Conservation (phyloP, 2,113 vertebrate species). For the Laticauda laticaudata region DNA sequence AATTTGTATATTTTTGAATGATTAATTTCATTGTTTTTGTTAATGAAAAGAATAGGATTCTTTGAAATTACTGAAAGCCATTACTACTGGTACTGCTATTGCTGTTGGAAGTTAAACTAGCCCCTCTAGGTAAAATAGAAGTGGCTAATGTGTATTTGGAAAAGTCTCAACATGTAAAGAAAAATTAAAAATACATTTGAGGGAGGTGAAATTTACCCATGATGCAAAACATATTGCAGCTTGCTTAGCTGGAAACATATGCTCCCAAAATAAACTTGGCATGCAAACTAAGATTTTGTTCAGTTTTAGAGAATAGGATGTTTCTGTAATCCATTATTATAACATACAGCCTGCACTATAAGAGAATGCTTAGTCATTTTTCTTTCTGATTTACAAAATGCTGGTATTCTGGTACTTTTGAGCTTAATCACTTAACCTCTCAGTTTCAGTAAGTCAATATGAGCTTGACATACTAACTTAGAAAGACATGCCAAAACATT, state of each 20-base stretch:
- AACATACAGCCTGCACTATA: neutral
- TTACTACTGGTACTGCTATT: neutral
- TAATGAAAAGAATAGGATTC: neutral
- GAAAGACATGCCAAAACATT: neutral
- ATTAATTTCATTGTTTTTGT: neutral
- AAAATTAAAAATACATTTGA: neutral
- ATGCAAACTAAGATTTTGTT: constrained; percentile 14
- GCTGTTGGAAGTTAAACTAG: neutral
- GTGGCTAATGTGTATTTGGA: neutral
- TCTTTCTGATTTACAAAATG: neutral
- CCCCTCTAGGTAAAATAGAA: neutral
- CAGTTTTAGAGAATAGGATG: constrained; percentile 1
- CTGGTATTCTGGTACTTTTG: neutral
- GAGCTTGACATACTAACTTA: neutral
- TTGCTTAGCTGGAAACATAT: constrained; percentile 29
- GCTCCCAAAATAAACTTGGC: constrained; percentile 31
- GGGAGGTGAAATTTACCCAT: neutral
- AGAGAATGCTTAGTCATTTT: neutral
- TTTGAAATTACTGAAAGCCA: neutral
- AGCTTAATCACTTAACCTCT: neutral
- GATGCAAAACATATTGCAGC: constrained; percentile 28
- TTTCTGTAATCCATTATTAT: constrained; percentile 24
- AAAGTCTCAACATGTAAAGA: neutral
- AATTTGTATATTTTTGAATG: neutral
- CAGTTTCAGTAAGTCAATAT: neutral